Evolutionary conservation across 2,888 invertebrate species (phyloP).

Genomic region (Lasius platythorax): DNA sequence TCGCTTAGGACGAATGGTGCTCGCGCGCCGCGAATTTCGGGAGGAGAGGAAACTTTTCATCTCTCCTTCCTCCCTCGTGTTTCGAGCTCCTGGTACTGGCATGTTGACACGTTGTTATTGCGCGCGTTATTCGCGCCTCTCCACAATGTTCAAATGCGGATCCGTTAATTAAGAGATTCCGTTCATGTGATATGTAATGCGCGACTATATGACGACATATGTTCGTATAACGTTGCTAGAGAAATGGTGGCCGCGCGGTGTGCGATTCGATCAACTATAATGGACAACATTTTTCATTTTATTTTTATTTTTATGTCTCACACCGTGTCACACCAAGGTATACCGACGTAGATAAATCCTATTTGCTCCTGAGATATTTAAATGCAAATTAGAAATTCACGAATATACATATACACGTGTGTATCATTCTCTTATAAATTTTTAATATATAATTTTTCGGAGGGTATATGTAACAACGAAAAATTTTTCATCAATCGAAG

Average conservation of each 20-base stretch:
- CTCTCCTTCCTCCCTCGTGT: background rate
- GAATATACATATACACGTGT: background rate
- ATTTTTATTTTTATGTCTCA: background rate
- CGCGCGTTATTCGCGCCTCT: slow-evolving; percentile 15
- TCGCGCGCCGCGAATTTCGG: slow-evolving; percentile 36
- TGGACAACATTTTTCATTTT: background rate
- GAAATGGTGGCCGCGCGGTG: background rate
- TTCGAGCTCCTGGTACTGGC: slow-evolving; percentile 28
- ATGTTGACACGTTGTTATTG: slow-evolving; percentile 28
- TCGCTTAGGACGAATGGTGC: slow-evolving; percentile 19
- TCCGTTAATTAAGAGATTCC: slow-evolving; percentile 36
- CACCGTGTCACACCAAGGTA: background rate
- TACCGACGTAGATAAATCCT: background rate
- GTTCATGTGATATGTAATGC: slow-evolving; percentile 44
- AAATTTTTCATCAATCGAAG: slow-evolving; percentile 8
- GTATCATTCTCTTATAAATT: slow-evolving; percentile 2
- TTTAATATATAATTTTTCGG: slow-evolving; percentile 17
- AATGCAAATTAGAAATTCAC: background rate
- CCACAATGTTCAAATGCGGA: slow-evolving; percentile 15
- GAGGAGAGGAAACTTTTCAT: slow-evolving; percentile 18
- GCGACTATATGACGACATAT: background rate
- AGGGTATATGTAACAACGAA: slow-evolving; percentile 37
- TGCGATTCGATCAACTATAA: background rate
- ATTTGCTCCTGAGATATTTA: slow-evolving; percentile 7
- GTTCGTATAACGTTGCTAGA: background rate